These are phyloP conservation scores for Heliocidaris tuberculata DNA, from an alignment of 35 echinoderm and acorn worm species.

Conservation along the genomic window DNA sequence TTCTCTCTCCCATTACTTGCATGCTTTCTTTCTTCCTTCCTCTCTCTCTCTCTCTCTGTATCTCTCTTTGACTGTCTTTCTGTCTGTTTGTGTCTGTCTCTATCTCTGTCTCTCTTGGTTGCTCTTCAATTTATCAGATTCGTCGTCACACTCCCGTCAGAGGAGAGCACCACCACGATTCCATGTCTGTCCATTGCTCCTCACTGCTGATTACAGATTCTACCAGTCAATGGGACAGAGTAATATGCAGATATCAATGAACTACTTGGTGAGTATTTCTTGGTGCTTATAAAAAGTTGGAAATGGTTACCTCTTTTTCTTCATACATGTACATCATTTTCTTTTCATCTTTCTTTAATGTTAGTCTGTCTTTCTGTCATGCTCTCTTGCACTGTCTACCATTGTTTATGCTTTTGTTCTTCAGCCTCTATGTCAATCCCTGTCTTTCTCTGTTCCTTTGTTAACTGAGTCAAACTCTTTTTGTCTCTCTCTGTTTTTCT, in stretches of 20 bases:
- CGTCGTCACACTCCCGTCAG: constrained; percentile 16
- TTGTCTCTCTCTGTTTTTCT: no score
- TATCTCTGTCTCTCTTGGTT: not conserved
- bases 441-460: no score
- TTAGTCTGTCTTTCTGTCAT: not conserved
- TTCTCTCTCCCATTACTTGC: no score
- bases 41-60: no score
- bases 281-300: not conserved
- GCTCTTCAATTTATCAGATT: not conserved
- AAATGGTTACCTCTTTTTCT: not conserved
- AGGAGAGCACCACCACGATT: constrained; percentile 62
- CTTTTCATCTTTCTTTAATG: not conserved
- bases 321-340: no score
- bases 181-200: constrained; percentile 83
- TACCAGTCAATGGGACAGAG: constrained; percentile 80
- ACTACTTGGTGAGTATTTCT: constrained; percentile 78
- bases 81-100: no score
- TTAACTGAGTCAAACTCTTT: no score
- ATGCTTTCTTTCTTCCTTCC: no score
- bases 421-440: not conserved
- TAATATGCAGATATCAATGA: constrained; percentile 82
- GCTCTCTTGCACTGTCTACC: not conserved
- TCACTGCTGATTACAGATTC: constrained; percentile 92
- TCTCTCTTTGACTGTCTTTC: not conserved
- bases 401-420: not conserved